Evolutionary conservation across 1,140 invertebrate species (phyloP).

Genomic region (Trinorchestia longiramus): DNA sequence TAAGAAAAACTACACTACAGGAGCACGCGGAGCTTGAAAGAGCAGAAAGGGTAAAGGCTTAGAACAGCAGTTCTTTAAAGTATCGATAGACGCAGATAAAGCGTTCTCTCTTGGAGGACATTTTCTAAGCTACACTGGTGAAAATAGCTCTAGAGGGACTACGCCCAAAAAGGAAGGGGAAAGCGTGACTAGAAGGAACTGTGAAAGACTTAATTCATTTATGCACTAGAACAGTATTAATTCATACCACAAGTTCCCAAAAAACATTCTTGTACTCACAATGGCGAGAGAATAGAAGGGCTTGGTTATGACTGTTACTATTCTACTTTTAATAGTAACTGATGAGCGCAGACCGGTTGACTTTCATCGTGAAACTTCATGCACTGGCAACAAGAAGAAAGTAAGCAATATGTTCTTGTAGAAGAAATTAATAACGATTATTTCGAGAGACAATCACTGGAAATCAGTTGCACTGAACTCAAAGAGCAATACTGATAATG

Average conservation of each 20-base stretch:
- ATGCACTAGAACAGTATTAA: background rate
- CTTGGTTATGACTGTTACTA: background rate
- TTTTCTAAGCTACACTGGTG: conserved; percentile 15
- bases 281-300: background rate
- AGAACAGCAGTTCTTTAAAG: background rate
- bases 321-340: background rate
- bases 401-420: background rate
- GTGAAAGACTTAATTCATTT: conserved; percentile 32
- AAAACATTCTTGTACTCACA: background rate
- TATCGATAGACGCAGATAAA: background rate
- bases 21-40: conserved; percentile 14
- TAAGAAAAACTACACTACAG: conserved; percentile 10
- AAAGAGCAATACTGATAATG: background rate
- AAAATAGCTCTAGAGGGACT: conserved; percentile 13
- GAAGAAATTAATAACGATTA: background rate
- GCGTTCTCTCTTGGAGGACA: background rate
- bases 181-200: conserved; percentile 46
- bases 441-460: background rate
- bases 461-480: background rate
- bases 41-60: background rate
- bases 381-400: background rate
- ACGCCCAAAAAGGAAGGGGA: conserved; percentile 10
- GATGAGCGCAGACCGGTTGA: background rate
- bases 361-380: conserved; percentile 5
- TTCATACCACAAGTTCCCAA: background rate